These are phyloP conservation scores for Atractosteus spatula DNA, from an alignment of 2,113 vertebrate species.

Conservation along the genomic window DNA sequence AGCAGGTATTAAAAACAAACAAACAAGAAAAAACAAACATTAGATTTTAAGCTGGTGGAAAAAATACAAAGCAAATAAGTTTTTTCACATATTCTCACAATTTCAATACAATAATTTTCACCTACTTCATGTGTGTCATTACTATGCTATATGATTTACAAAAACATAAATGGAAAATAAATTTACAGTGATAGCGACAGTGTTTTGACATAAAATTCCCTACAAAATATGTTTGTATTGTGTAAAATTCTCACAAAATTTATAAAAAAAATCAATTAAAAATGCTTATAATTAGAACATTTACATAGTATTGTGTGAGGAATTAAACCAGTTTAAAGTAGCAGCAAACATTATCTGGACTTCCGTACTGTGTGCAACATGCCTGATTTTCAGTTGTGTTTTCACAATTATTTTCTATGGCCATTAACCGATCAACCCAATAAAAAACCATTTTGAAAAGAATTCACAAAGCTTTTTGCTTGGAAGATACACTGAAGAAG, in stretches of 20 bases:
- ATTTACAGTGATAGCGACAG: neutral
- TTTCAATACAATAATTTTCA: too few relatives aligned
- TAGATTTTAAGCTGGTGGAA: neutral
- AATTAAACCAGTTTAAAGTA: constrained; percentile 12
- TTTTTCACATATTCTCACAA: too few relatives aligned
- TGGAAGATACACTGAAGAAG: neutral
- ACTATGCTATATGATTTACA: too few relatives aligned
- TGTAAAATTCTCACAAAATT: too few relatives aligned
- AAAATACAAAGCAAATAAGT: neutral
- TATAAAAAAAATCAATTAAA: constrained; percentile 6
- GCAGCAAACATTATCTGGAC: constrained; percentile 13
- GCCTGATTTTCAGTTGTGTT: constrained; percentile 4
- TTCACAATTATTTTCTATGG: constrained; percentile 9
- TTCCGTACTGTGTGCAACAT: constrained; percentile 13
- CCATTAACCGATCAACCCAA: constrained; percentile 18
- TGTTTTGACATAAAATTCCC: too few relatives aligned
- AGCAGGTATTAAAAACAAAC: constrained; percentile 24
- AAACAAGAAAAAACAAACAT: constrained; percentile 43
- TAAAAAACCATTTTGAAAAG: neutral
- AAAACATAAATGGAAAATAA: too few relatives aligned
- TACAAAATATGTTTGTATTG: too few relatives aligned
- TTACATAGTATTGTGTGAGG: constrained; percentile 21
- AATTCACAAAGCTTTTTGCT: neutral
- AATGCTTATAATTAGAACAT: constrained; percentile 23
- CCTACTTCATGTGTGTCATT: too few relatives aligned